phyloP scores from a whole-genome alignment of 2,888 invertebrate genomes.

The Orthonychiurus folsomi region DNA sequence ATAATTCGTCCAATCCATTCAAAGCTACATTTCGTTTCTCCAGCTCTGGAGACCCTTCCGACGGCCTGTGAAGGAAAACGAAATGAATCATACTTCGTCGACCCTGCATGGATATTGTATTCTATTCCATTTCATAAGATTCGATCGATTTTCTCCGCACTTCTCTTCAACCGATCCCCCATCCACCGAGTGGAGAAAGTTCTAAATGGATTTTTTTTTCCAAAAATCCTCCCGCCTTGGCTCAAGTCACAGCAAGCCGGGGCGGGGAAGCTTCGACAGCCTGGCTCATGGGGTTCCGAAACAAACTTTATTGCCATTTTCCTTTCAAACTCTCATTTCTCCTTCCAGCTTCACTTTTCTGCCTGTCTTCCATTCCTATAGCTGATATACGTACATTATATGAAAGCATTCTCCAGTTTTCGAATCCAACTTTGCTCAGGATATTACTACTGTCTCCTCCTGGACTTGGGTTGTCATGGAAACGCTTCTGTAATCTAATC shows the following conservation, averaged over 20 bases:
- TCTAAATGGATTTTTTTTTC: constrained; percentile 8
- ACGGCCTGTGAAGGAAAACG: background rate
- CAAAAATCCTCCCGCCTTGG: constrained; percentile 2
- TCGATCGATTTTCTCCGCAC: constrained; percentile 2
- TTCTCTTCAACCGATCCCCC: background rate
- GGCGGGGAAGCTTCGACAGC: background rate
- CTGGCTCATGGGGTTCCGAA: background rate
- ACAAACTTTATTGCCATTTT: constrained; percentile 24
- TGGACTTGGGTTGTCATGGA: background rate
- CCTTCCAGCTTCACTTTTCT: constrained; percentile 11
- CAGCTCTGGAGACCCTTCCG: constrained; percentile 9
- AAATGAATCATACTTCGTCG: constrained; percentile 30
- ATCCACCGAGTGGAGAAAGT: constrained; percentile 7
- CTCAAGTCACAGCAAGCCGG: too few relatives aligned
- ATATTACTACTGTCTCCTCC: background rate
- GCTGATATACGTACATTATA: too few relatives aligned
- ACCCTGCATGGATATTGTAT: constrained; percentile 5
- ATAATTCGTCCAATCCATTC: constrained; percentile 41
- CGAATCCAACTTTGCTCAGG: background rate
- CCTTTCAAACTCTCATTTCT: constrained; percentile 35
- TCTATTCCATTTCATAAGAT: constrained; percentile 7
- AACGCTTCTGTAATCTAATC: constrained; percentile 6
- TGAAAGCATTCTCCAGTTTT: constrained; percentile 11
- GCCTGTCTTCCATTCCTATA: too few relatives aligned
- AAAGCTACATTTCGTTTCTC: constrained; percentile 17